phyloP scores from a whole-genome alignment of 2,113 vertebrate species.

The Callipepla squamata region DNA sequence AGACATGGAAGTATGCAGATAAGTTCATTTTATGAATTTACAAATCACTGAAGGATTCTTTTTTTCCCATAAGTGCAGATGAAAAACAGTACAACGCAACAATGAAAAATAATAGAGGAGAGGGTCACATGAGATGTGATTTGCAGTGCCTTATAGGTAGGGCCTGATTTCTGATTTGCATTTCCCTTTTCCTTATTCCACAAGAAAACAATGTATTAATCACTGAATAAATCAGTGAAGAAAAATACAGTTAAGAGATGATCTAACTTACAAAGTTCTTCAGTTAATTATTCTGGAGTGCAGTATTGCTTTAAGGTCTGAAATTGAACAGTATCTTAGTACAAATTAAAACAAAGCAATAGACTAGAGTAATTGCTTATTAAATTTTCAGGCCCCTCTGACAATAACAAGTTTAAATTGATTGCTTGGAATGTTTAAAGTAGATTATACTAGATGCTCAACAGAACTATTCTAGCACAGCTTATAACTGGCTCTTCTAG shows the following conservation, averaged over 20 bases:
- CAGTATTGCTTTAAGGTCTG: constrained; percentile 71
- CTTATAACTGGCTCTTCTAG: constrained; percentile 51
- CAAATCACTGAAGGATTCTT: neutral
- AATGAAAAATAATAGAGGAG: neutral
- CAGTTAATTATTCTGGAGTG: constrained; percentile 73
- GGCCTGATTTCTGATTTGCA: constrained; percentile 28
- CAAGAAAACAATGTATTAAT: constrained; percentile 31
- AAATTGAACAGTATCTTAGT: constrained; percentile 70
- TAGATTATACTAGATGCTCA: constrained; percentile 35
- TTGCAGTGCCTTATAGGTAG: constrained; percentile 4
- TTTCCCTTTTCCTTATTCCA: constrained; percentile 30
- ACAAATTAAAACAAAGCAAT: constrained; percentile 79
- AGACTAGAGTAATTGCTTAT: constrained; percentile 79
- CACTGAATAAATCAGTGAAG: constrained; percentile 64
- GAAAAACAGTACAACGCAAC: neutral
- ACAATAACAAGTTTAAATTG: constrained; percentile 82
- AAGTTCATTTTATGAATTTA: neutral
- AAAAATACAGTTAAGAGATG: constrained; percentile 60
- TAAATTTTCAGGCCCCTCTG: constrained; percentile 78
- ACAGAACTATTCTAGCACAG: neutral
- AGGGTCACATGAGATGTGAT: neutral
- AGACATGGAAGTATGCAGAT: neutral
- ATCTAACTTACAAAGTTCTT: constrained; percentile 59
- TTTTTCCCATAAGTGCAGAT: neutral
- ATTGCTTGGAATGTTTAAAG: constrained; percentile 75